Conservation (phyloP, 35 echinoderm and acorn worm genomes). For the Diadema setosum region DNA sequence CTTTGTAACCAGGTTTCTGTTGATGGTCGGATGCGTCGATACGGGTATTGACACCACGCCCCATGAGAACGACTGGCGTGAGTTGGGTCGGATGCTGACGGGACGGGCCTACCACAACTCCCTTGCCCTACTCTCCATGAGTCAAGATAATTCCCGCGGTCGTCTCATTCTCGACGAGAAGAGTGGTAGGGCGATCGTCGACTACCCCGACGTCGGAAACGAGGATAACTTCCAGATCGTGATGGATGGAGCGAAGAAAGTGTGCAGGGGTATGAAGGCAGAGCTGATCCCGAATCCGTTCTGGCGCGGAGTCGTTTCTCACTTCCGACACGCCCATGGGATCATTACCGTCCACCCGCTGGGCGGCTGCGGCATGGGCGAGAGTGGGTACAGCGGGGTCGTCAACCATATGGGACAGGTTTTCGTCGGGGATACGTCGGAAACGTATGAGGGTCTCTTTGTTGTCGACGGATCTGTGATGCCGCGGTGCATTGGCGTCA, state of each 20-base stretch:
- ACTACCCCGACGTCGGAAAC: constrained; percentile 57
- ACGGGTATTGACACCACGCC: constrained; percentile 50
- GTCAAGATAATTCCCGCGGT: constrained; percentile 44
- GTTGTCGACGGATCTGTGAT: constrained; percentile 53
- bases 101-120: constrained; percentile 62
- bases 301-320: neutral
- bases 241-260: neutral
- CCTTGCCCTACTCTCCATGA: constrained; percentile 57
- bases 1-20: neutral
- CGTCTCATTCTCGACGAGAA: constrained; percentile 25
- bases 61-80: constrained; percentile 55
- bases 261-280: neutral
- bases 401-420: constrained; percentile 59
- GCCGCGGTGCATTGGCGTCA: constrained; percentile 45
- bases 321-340: neutral
- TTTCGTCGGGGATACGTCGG: constrained; percentile 46
- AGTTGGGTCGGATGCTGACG: constrained; percentile 24
- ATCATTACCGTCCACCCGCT: constrained; percentile 13
- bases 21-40: constrained; percentile 23
- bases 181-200: constrained; percentile 46
- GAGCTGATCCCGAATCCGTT: neutral
- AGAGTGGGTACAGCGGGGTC: constrained; percentile 34
- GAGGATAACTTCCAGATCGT: constrained; percentile 59
- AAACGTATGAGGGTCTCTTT: constrained; percentile 40
- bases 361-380: constrained; percentile 6